These are phyloP conservation scores for Rhagium mordax DNA, from an alignment of 2,888 invertebrate species.

Conservation along the genomic window DNA sequence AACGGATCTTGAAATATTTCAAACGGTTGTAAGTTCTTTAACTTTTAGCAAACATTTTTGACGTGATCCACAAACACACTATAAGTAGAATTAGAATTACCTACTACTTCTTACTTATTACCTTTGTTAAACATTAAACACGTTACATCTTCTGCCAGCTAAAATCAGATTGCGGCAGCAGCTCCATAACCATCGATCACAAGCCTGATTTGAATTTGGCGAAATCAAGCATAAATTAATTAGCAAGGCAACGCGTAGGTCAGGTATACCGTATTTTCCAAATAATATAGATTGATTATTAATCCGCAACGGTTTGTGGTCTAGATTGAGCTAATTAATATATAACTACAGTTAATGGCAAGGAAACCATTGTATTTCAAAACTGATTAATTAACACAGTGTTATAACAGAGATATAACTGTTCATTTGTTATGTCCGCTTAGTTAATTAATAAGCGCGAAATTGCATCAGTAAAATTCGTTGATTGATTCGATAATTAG, in stretches of 20 bases:
- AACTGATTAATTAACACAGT: conserved; percentile 13
- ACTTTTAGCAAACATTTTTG: no score
- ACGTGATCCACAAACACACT: no score
- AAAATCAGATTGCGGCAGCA: background rate
- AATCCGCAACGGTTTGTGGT: background rate
- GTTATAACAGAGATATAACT: conserved; percentile 1
- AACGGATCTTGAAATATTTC: no score
- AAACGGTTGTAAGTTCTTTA: no score
- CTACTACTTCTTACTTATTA: no score
- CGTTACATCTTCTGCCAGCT: no score
- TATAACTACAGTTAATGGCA: background rate
- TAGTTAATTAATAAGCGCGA: background rate
- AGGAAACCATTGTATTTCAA: background rate
- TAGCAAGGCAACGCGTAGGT: background rate
- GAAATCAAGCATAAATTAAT: background rate
- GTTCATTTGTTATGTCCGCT: background rate
- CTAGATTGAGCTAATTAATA: conserved; percentile 8
- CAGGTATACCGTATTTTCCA: background rate
- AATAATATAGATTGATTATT: background rate
- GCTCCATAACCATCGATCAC: background rate
- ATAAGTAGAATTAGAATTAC: no score
- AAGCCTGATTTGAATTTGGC: background rate
- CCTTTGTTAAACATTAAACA: no score
- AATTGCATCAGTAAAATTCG: background rate
- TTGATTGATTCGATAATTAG: conserved; percentile 1